A percentile compares a stretch with the other conserved stretches of the same genome.
These are phyloP conservation scores for Catostomus latipinnis DNA, from an alignment of 2,797 vertebrate genomes.

Conservation along the genomic window DNA sequence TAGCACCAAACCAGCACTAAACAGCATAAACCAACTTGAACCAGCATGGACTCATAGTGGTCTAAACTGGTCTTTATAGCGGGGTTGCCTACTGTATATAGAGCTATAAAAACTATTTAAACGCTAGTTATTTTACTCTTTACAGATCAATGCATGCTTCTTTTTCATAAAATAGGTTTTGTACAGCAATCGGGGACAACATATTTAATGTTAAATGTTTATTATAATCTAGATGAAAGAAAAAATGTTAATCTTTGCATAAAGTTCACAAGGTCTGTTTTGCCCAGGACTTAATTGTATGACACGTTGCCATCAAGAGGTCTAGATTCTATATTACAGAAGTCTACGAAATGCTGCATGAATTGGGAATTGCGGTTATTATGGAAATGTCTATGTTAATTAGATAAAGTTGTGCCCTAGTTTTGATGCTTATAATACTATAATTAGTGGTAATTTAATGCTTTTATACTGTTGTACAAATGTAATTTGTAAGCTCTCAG, in stretches of 20 bases:
- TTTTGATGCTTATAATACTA: neutral
- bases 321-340: neutral
- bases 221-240: slow-evolving; percentile 12
- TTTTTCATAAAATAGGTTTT: slow-evolving; percentile 34
- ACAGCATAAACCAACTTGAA: neutral
- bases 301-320: slow-evolving; percentile 45
- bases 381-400: slow-evolving; percentile 10
- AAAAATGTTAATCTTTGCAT: slow-evolving; percentile 2
- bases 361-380: neutral
- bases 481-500: slow-evolving; percentile 17
- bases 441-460: slow-evolving; percentile 5
- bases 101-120: slow-evolving; percentile 13
- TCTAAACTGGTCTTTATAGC: neutral
- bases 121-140: slow-evolving; percentile 22
- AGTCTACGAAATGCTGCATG: neutral
- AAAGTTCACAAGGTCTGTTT: neutral
- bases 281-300: neutral
- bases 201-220: slow-evolving; percentile 33
- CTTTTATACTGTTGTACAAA: slow-evolving; percentile 4
- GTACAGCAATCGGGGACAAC: slow-evolving; percentile 17
- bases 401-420: slow-evolving; percentile 4
- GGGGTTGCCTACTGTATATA: neutral
- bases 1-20: neutral
- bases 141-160: slow-evolving; percentile 33
- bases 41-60: neutral